phyloP scores from a whole-genome alignment of 2,797 vertebrate genomes.

The Anolis apletophallus region DNA sequence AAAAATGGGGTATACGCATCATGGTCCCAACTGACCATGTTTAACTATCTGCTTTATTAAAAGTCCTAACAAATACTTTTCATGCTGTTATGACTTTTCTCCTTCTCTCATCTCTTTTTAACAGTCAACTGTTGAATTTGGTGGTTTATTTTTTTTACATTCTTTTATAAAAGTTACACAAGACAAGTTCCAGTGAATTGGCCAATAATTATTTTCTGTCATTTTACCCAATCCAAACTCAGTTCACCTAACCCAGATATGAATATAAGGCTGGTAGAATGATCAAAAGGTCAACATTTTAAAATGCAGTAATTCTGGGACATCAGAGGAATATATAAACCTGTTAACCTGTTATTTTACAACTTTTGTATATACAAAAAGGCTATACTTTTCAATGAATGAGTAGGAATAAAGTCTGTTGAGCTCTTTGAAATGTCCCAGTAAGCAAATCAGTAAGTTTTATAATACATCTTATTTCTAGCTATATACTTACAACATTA shows the following conservation, averaged over 20 bases:
- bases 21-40: neutral
- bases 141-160: neutral
- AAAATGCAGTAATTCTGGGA: constrained; percentile 18
- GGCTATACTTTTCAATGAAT: neutral
- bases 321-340: neutral
- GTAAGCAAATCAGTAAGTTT: neutral
- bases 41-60: neutral
- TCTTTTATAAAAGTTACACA: neutral
- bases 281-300: neutral
- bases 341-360: neutral
- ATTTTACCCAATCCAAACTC: neutral
- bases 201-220: neutral
- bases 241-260: neutral
- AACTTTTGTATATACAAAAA: neutral
- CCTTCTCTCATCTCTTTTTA: neutral
- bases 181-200: neutral
- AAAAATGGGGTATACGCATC: neutral
- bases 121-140: neutral
- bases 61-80: neutral
- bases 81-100: neutral
- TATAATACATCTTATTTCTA: neutral
- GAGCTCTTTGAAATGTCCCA: neutral
- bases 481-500: neutral
- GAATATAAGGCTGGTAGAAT: neutral
- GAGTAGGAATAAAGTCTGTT: neutral